A percentile compares a stretch with the other conserved stretches of the same genome.
These are phyloP conservation scores for Pseudocheirus occidentalis DNA, from an alignment of 2,797 vertebrate species.

Conservation along the genomic window DNA sequence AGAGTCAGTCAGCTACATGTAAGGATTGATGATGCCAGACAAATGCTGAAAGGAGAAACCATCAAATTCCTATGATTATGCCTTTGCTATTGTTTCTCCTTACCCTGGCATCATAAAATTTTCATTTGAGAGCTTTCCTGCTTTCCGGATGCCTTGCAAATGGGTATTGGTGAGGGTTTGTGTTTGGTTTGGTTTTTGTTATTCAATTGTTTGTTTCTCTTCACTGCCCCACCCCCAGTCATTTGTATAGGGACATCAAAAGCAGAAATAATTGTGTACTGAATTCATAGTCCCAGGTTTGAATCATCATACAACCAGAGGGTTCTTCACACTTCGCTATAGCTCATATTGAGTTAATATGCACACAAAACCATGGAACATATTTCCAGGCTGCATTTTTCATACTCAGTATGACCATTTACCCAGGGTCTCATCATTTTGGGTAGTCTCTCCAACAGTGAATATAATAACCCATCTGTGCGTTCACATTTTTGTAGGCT, in stretches of 20 bases:
- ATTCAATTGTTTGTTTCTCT: not conserved
- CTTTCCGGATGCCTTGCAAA: not conserved
- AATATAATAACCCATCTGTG: not conserved
- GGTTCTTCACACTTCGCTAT: not conserved
- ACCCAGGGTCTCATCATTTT: not conserved
- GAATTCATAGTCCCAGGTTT: not conserved
- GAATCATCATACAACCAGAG: not conserved
- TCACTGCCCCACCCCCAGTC: not conserved
- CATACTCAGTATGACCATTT: not conserved
- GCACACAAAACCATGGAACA: not conserved
- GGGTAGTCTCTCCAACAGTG: not conserved
- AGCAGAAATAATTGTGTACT: not conserved
- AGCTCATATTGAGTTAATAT: not conserved
- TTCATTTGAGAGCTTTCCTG: not conserved
- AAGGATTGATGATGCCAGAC: not conserved
- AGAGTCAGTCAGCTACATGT: not conserved
- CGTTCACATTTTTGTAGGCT: not conserved
- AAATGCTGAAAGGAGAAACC: not conserved
- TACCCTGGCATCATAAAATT: not conserved
- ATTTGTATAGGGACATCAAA: not conserved
- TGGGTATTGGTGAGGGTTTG: not conserved
- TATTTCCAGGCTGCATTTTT: not conserved
- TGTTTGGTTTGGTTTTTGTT: not conserved
- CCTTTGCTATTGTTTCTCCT: not conserved
- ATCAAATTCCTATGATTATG: not conserved